A percentile compares a stretch with the other conserved stretches of the same genome.
Conservation (phyloP, 2,888 invertebrate genomes). For the Abrostola triplasia region DNA sequence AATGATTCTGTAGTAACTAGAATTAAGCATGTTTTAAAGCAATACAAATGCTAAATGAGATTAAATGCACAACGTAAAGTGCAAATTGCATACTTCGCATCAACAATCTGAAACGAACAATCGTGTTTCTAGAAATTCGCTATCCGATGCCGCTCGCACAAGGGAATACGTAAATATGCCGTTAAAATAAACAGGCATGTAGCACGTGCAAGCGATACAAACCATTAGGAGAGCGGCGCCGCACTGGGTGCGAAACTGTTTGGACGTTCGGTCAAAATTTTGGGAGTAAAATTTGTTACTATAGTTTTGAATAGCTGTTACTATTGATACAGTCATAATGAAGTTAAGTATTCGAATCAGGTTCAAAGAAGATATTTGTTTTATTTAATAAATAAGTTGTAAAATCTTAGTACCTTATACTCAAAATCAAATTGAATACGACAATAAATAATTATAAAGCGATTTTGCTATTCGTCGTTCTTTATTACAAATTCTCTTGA, state of each 20-base stretch:
- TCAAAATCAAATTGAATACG: no score
- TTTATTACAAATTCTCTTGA: no score
- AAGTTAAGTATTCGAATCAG: no score
- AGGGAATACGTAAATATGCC: constrained; percentile 9
- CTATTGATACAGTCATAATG: no score
- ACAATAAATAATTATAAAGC: no score
- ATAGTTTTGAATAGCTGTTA: no score
- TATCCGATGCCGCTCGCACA: constrained; percentile 30
- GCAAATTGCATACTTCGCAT: constrained; percentile 35
- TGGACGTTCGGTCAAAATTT: not conserved
- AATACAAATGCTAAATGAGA: constrained; percentile 32
- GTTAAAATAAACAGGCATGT: constrained; percentile 37
- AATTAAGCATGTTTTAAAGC: constrained; percentile 22
- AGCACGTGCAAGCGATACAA: constrained; percentile 32
- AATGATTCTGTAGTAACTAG: constrained; percentile 11
- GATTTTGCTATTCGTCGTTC: no score
- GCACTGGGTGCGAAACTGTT: not conserved
- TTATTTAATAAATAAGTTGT: no score
- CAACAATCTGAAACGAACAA: constrained; percentile 11
- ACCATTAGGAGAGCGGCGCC: constrained; percentile 32
- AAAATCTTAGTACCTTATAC: no score
- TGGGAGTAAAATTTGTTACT: not conserved
- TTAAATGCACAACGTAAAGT: constrained; percentile 42
- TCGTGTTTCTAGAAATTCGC: constrained; percentile 21
- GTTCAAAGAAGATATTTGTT: no score